phyloP scores from a whole-genome alignment of 2,888 invertebrate genomes.

The Metellina segmentata region DNA sequence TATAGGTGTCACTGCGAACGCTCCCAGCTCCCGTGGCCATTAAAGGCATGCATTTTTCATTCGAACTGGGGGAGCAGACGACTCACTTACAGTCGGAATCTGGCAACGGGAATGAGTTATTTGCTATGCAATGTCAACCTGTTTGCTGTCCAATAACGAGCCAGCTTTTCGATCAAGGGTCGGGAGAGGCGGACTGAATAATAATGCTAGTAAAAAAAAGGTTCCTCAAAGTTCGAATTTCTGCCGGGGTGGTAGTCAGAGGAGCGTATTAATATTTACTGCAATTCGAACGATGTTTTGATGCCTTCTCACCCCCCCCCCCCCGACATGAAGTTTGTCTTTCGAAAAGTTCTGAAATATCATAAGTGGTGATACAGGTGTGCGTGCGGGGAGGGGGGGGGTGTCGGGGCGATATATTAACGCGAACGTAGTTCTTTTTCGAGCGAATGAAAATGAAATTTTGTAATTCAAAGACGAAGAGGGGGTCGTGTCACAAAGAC shows the following conservation, averaged over 20 bases:
- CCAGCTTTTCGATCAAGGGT: slow-evolving; percentile 51
- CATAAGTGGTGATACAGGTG: slow-evolving; percentile 41
- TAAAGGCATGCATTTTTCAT: slow-evolving; percentile 72
- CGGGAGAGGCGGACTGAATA: slow-evolving; percentile 10
- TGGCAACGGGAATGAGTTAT: slow-evolving; percentile 65
- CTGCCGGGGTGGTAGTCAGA: slow-evolving; percentile 29
- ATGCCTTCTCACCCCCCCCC: background rate
- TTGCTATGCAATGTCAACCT: slow-evolving; percentile 71
- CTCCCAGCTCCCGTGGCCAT: slow-evolving; percentile 48
- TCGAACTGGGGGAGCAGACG: slow-evolving; percentile 17
- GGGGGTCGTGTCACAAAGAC: background rate
- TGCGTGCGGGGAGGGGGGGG: background rate
- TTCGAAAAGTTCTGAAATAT: slow-evolving; percentile 63
- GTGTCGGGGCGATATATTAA: background rate
- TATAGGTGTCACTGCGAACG: slow-evolving; percentile 69
- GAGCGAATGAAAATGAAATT: slow-evolving; percentile 28
- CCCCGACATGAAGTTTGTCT: slow-evolving; percentile 26
- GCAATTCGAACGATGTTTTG: slow-evolving; percentile 50
- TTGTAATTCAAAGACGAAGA: slow-evolving; percentile 41
- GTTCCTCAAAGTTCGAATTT: slow-evolving; percentile 23
- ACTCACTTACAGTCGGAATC: slow-evolving; percentile 52
- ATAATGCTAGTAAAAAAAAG: background rate
- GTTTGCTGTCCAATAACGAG: slow-evolving; percentile 63
- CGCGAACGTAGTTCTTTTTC: slow-evolving; percentile 48
- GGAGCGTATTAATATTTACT: slow-evolving; percentile 73